Conservation (phyloP, 1,140 invertebrate genomes). For the Ericerus pela region DNA sequence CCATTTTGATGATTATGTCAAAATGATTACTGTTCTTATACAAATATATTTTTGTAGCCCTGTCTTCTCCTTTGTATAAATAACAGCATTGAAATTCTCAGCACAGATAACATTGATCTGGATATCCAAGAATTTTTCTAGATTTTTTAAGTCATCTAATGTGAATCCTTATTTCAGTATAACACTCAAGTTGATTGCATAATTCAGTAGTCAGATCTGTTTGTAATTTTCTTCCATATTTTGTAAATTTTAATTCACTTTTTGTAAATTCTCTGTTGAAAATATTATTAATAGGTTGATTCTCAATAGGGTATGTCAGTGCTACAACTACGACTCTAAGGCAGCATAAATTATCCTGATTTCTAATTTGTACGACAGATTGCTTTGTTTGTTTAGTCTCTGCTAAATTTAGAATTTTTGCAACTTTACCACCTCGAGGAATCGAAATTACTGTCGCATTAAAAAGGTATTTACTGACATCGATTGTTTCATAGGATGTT, state of each 20-base stretch:
- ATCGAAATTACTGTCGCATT: no score
- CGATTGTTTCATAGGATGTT: no score
- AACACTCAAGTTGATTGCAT: not conserved
- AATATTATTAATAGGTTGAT: not conserved
- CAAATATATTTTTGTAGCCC: slow-evolving; percentile 5
- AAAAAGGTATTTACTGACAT: no score
- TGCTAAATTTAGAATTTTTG: not conserved
- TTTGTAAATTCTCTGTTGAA: not conserved
- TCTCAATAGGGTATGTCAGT: not conserved
- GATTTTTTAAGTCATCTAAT: slow-evolving; percentile 8
- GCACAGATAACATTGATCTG: slow-evolving; percentile 11
- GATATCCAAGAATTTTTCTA: slow-evolving; percentile 9
- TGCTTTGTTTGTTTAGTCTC: not conserved
- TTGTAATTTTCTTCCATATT: slow-evolving; percentile 4
- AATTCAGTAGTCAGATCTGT: slow-evolving; percentile 3
- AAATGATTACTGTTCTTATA: slow-evolving; percentile 14
- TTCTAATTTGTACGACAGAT: not conserved
- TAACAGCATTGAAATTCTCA: slow-evolving; percentile 10
- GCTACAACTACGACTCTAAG: not conserved
- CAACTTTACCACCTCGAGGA: not conserved
- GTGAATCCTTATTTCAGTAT: slow-evolving; percentile 13
- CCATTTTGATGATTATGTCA: slow-evolving; percentile 3
- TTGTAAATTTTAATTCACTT: not conserved
- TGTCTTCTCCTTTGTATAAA: not conserved
- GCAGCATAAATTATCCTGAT: not conserved